Evolutionary conservation across 2,113 vertebrate genomes (phyloP).

Genomic region (Rhipidura dahli): DNA sequence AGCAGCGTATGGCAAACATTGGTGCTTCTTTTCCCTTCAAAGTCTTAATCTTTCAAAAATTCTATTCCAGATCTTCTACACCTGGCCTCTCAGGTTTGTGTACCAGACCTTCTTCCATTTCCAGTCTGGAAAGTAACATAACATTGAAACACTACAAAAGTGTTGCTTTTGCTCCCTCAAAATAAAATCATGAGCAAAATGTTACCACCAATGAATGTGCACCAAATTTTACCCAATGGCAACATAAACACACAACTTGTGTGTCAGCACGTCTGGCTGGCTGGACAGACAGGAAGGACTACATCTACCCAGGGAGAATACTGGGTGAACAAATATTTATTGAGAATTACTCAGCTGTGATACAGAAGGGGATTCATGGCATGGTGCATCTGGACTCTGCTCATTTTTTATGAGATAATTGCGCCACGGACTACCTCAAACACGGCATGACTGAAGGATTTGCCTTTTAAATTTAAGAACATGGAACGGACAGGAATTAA

Average conservation of each 20-base stretch:
- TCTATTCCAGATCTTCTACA: not conserved
- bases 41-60: not conserved
- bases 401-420: conserved; percentile 80
- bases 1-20: not conserved
- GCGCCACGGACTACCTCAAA: conserved; percentile 68
- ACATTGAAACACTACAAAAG: not conserved
- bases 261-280: not conserved
- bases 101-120: not conserved
- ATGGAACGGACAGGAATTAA: conserved; percentile 75
- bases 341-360: conserved; percentile 81
- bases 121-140: not conserved
- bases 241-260: not conserved
- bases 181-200: not conserved
- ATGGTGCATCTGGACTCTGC: conserved; percentile 73
- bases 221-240: not conserved
- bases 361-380: conserved; percentile 71
- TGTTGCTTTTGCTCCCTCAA: not conserved
- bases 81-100: not conserved
- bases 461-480: conserved; percentile 76
- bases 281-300: not conserved
- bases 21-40: not conserved
- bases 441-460: conserved; percentile 63
- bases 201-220: rapidly evolving
- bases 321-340: conserved; percentile 90
- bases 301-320: conserved; percentile 61